These are phyloP conservation scores for Alethe castanea DNA, from an alignment of 2,113 vertebrate genomes.

Conservation along the genomic window DNA sequence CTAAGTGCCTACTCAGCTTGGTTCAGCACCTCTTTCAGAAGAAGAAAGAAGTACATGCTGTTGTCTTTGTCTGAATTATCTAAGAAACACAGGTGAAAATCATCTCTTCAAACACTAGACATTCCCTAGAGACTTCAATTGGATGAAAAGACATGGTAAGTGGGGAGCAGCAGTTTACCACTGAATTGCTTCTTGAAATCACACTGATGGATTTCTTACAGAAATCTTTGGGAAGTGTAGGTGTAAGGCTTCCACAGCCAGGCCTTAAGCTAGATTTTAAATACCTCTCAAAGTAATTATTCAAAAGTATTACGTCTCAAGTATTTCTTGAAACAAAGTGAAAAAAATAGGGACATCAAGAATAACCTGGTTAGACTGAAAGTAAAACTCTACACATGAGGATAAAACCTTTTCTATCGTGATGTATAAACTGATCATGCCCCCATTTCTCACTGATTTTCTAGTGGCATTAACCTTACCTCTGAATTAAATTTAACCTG, in stretches of 20 bases:
- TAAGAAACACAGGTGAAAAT: not conserved
- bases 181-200: not conserved
- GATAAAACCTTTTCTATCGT: not conserved
- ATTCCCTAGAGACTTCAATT: not conserved
- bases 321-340: not conserved
- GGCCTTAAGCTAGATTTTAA: not conserved
- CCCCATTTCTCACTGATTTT: not conserved
- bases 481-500: not conserved
- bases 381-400: not conserved
- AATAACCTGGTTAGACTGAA: not conserved
- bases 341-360: not conserved
- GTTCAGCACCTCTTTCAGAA: not conserved
- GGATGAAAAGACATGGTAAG: not conserved
- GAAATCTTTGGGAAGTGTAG: not conserved
- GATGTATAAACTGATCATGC: rapidly evolving
- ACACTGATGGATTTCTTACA: not conserved
- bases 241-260: not conserved
- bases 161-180: not conserved
- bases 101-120: not conserved
- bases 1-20: not conserved
- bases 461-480: not conserved
- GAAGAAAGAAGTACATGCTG: not conserved
- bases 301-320: not conserved
- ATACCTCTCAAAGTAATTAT: not conserved
- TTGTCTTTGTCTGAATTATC: not conserved